phyloP scores from a whole-genome alignment of 2,888 invertebrate genomes.

The Trichogramma dendrolimi region DNA sequence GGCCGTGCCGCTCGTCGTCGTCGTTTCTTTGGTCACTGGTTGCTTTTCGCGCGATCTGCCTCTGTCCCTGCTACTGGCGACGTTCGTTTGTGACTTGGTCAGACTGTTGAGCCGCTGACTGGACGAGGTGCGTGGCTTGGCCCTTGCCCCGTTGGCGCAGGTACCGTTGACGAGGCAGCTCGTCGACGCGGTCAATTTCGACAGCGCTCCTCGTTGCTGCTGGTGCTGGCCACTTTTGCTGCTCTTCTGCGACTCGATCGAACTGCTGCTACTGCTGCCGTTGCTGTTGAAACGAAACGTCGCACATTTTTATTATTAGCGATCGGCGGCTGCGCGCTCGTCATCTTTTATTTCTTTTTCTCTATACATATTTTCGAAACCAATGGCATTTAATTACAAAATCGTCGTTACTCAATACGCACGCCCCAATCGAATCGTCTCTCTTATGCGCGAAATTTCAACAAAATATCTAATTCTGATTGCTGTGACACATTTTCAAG shows the following conservation, averaged over 20 bases:
- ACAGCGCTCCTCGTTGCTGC: background rate
- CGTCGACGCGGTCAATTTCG: background rate
- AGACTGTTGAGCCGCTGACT: constrained; percentile 10
- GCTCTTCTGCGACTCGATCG: constrained; percentile 15
- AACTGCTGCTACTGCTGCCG: constrained; percentile 3
- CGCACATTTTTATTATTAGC: too few relatives aligned
- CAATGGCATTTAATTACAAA: too few relatives aligned
- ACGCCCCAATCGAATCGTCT: too few relatives aligned
- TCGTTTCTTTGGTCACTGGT: constrained; percentile 38
- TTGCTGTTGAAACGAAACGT: background rate
- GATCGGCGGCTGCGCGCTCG: too few relatives aligned
- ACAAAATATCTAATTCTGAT: too few relatives aligned
- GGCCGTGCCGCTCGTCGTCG: constrained; percentile 32
- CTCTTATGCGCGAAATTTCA: too few relatives aligned
- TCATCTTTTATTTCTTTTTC: too few relatives aligned
- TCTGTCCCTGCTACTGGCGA: constrained; percentile 52
- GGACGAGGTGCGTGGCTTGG: constrained; percentile 30
- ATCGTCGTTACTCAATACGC: too few relatives aligned
- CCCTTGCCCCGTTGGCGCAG: constrained; percentile 28
- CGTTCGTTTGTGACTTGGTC: constrained; percentile 10
- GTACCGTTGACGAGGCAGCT: constrained; percentile 18
- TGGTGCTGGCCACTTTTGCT: constrained; percentile 5
- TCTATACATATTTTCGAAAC: too few relatives aligned
- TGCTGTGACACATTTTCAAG: too few relatives aligned
- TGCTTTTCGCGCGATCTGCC: constrained; percentile 60